These are phyloP conservation scores for Poeciliopsis presidionis DNA, from an alignment of 2,797 vertebrate genomes.

Conservation along the genomic window DNA sequence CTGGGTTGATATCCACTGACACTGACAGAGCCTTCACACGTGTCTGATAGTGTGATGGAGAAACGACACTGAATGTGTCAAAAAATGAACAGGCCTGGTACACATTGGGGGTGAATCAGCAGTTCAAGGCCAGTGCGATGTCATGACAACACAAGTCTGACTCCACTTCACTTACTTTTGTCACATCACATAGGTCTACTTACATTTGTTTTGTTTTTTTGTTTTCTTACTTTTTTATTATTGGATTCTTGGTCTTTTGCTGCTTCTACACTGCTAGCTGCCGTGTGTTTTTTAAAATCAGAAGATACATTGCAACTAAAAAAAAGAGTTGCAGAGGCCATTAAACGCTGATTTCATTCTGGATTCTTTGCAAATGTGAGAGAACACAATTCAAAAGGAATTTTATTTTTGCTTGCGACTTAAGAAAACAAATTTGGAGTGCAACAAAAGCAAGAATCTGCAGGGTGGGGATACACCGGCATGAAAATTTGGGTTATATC, in stretches of 20 bases:
- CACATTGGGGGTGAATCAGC: slow-evolving; percentile 12
- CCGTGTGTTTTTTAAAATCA: background rate
- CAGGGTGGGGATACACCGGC: background rate
- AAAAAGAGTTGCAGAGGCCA: background rate
- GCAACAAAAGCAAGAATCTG: background rate
- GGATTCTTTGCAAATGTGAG: background rate
- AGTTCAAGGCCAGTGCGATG: slow-evolving; percentile 33
- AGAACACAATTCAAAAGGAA: background rate
- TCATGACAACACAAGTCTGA: slow-evolving; percentile 5
- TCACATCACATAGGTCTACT: background rate
- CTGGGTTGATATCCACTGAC: slow-evolving; percentile 40
- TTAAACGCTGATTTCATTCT: background rate
- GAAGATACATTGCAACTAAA: background rate
- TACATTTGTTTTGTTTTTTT: background rate
- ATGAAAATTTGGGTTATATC: background rate
- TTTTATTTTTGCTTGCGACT: background rate
- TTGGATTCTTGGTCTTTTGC: background rate
- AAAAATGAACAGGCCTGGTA: slow-evolving; percentile 21
- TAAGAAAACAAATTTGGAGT: background rate
- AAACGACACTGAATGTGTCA: slow-evolving; percentile 39
- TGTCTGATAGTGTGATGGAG: slow-evolving; percentile 29
- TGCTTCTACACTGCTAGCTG: background rate
- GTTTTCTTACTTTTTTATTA: background rate
- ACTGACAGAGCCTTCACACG: slow-evolving; percentile 52
- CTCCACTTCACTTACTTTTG: slow-evolving; percentile 10